Conservation (phyloP, 2,797 vertebrate genomes). For the Anabas testudineus region DNA sequence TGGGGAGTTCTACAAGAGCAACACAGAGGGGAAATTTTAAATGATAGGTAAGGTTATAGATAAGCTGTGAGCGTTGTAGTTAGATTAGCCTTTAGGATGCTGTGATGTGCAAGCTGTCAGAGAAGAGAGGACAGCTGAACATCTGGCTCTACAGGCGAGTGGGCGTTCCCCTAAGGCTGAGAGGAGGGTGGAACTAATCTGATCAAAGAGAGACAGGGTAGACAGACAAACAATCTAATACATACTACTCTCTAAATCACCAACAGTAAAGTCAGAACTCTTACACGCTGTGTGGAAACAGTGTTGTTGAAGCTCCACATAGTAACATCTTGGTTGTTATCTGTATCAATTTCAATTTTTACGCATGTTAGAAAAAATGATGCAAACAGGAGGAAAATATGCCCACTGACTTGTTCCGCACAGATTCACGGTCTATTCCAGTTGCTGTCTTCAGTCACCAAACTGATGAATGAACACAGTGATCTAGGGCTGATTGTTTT, state of each 20-base stretch:
- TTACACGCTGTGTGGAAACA: not conserved
- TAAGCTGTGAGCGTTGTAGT: not conserved
- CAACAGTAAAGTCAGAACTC: not conserved
- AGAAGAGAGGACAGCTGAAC: conserved; percentile 38
- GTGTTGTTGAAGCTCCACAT: not conserved
- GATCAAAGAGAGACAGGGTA: conserved; percentile 57
- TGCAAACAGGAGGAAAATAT: not conserved
- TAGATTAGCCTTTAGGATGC: conserved; percentile 29
- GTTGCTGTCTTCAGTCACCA: not conserved
- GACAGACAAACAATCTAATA: not conserved
- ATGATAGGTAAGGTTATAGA: conserved; percentile 7
- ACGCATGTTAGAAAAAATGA: not conserved
- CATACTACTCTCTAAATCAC: conserved; percentile 13
- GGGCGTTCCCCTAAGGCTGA: conserved; percentile 37
- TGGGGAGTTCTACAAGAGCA: conserved; percentile 14
- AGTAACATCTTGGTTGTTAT: not conserved
- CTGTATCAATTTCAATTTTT: not conserved
- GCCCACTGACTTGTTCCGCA: not conserved
- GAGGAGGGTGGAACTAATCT: conserved; percentile 43
- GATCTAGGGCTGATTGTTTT: not conserved
- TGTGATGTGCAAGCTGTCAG: conserved; percentile 2
- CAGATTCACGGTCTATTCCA: not conserved
- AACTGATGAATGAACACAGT: no score
- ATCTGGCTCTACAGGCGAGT: conserved; percentile 48
- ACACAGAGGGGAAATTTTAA: not conserved